Evolutionary conservation across 2,888 invertebrate species (phyloP).

Genomic region (Dasysyrphus albostriatus): DNA sequence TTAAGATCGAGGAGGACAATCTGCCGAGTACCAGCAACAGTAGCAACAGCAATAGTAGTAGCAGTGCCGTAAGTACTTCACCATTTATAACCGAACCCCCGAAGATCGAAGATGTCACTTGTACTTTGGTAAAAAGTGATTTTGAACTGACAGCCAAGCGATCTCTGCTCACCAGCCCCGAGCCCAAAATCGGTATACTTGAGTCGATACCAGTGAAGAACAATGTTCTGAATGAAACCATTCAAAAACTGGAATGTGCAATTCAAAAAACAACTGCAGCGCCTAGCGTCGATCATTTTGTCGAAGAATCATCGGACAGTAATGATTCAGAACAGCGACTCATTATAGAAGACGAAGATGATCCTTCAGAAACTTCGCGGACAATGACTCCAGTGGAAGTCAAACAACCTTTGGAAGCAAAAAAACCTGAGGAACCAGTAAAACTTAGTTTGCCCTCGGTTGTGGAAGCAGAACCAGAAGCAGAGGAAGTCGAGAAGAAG

Average conservation of each 20-base stretch:
- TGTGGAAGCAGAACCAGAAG: conserved; percentile 44
- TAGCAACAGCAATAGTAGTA: conserved; percentile 46
- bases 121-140: conserved; percentile 76
- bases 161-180: conserved; percentile 80
- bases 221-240: conserved; percentile 87
- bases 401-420: conserved; percentile 81
- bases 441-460: background rate
- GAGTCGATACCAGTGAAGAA: conserved; percentile 84
- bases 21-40: conserved; percentile 57
- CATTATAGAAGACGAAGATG: conserved; percentile 85
- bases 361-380: conserved; percentile 77
- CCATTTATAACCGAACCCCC: conserved; percentile 79
- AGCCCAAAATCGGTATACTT: conserved; percentile 81
- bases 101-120: conserved; percentile 78
- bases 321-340: conserved; percentile 87
- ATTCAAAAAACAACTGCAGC: conserved; percentile 80
- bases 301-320: conserved; percentile 87
- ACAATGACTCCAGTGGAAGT: conserved; percentile 76
- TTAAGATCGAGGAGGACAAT: conserved; percentile 81
- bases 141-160: conserved; percentile 77
- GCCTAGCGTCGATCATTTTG: conserved; percentile 80
- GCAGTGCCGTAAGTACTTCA: conserved; percentile 68
- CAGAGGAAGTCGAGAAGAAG: conserved; percentile 37
- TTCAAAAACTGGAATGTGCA: conserved; percentile 85
- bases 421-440: conserved; percentile 77